These are phyloP conservation scores for Hippocampus guttulatus DNA, from an alignment of 2,113 vertebrate species.

Conservation along the genomic window DNA sequence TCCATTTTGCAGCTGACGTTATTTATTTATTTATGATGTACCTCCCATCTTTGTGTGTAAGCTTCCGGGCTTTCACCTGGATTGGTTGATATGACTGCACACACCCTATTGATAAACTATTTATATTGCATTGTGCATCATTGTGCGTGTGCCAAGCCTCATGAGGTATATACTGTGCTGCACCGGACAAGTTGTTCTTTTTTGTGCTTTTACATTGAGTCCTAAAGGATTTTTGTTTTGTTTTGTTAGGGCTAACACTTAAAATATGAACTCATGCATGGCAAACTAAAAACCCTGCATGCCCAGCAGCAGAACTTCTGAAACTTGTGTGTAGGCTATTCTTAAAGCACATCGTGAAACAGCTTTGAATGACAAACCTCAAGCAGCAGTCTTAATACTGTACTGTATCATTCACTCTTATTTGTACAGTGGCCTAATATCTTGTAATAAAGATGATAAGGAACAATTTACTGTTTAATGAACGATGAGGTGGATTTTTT, in stretches of 20 bases:
- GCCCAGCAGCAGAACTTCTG: slow-evolving; percentile 61
- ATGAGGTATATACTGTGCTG: slow-evolving; percentile 62
- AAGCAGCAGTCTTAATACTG: slow-evolving; percentile 70
- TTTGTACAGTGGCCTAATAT: slow-evolving; percentile 75
- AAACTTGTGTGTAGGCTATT: slow-evolving; percentile 62
- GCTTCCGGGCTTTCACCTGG: slow-evolving; percentile 68
- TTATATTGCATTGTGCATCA: slow-evolving; percentile 71
- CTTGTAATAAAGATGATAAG: slow-evolving; percentile 76
- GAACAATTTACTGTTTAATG: slow-evolving; percentile 59
- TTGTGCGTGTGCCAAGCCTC: slow-evolving; percentile 74
- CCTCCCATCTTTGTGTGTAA: slow-evolving; percentile 69
- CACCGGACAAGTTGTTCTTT: slow-evolving; percentile 44
- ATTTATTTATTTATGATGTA: slow-evolving; percentile 53
- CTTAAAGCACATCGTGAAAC: slow-evolving; percentile 69
- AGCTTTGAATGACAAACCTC: slow-evolving; percentile 74
- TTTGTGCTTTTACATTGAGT: slow-evolving; percentile 66
- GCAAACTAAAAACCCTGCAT: slow-evolving; percentile 69
- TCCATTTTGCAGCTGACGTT: slow-evolving; percentile 64
- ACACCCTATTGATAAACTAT: slow-evolving; percentile 67
- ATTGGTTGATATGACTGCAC: slow-evolving; percentile 69
- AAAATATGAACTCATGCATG: slow-evolving; percentile 76
- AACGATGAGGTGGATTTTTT: slow-evolving; percentile 49
- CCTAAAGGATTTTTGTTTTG: slow-evolving; percentile 51
- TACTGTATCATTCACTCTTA: slow-evolving; percentile 71
- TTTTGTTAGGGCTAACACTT: slow-evolving; percentile 74